These are phyloP conservation scores for Epinephelus moara DNA, from an alignment of 2,113 vertebrate species.

Conservation along the genomic window DNA sequence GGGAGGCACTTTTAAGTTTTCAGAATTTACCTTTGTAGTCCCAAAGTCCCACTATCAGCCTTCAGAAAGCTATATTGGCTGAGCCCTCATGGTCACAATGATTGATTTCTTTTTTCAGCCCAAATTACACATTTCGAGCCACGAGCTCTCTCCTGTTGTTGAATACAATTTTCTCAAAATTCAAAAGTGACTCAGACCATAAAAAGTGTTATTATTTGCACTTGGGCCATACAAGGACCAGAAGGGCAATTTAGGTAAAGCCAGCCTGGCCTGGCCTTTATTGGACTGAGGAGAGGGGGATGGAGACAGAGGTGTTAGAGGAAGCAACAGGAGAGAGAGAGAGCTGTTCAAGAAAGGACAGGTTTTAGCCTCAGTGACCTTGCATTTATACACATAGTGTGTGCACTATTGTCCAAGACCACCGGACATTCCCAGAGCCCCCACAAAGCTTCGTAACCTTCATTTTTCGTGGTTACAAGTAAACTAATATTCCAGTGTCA, in stretches of 20 bases:
- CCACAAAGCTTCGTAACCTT: background rate
- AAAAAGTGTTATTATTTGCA: conserved; percentile 77
- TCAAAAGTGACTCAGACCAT: conserved; percentile 65
- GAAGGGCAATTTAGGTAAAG: conserved; percentile 60
- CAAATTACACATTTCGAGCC: conserved; percentile 78
- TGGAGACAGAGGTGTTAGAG: background rate
- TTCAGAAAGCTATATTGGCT: background rate
- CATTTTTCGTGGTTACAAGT: too few relatives aligned
- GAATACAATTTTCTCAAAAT: conserved; percentile 73
- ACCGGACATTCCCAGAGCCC: background rate
- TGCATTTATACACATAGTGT: background rate
- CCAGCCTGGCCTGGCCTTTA: conserved; percentile 15
- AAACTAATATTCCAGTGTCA: too few relatives aligned
- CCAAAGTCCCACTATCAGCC: background rate
- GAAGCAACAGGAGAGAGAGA: too few relatives aligned
- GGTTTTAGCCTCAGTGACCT: too few relatives aligned
- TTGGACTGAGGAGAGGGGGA: background rate
- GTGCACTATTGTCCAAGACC: background rate
- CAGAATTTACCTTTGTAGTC: too few relatives aligned
- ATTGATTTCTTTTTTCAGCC: conserved; percentile 69
- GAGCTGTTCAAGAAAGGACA: too few relatives aligned
- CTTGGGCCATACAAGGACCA: conserved; percentile 30
- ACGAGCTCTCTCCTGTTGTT: conserved; percentile 58
- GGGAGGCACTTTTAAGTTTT: too few relatives aligned
- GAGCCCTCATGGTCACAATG: conserved; percentile 18